phyloP scores from a whole-genome alignment of 2,888 invertebrate genomes.

The Morinoia aosen region DNA sequence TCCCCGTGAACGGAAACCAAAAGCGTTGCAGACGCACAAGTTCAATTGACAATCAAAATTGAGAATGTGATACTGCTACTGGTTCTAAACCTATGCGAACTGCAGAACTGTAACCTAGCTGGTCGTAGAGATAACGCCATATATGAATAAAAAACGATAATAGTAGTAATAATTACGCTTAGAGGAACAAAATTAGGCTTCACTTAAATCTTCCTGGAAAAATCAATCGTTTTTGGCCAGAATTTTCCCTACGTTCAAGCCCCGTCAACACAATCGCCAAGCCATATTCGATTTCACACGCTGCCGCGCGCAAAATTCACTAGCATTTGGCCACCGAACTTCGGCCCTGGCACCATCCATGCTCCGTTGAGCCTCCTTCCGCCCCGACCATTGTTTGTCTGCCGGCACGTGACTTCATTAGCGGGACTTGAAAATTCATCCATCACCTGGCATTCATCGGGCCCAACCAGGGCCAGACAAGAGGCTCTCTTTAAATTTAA shows the following conservation, averaged over 20 bases:
- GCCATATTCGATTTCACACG: too few species aligned
- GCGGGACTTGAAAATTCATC: not conserved
- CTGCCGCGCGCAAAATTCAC: too few species aligned
- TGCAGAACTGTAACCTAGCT: not conserved
- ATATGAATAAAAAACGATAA: not conserved
- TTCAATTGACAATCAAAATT: too few species aligned
- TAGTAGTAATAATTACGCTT: too few species aligned
- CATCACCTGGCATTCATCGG: not conserved
- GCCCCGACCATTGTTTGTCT: not conserved
- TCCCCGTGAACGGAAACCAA: too few species aligned
- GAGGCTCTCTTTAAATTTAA: not conserved
- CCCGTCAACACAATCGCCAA: too few species aligned
- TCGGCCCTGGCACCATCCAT: not conserved
- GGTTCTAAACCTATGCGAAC: not conserved
- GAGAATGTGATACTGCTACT: too few species aligned
- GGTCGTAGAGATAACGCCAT: not conserved
- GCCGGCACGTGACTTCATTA: not conserved
- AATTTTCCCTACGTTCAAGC: too few species aligned
- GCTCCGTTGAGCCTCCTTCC: not conserved
- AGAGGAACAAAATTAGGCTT: too few species aligned
- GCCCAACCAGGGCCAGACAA: not conserved
- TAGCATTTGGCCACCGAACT: not conserved
- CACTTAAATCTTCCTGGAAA: too few species aligned
- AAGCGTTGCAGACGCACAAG: too few species aligned
- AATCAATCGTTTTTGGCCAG: too few species aligned